These are phyloP conservation scores for Agrotis ipsilon DNA, from an alignment of 2,888 invertebrate species.

Conservation along the genomic window DNA sequence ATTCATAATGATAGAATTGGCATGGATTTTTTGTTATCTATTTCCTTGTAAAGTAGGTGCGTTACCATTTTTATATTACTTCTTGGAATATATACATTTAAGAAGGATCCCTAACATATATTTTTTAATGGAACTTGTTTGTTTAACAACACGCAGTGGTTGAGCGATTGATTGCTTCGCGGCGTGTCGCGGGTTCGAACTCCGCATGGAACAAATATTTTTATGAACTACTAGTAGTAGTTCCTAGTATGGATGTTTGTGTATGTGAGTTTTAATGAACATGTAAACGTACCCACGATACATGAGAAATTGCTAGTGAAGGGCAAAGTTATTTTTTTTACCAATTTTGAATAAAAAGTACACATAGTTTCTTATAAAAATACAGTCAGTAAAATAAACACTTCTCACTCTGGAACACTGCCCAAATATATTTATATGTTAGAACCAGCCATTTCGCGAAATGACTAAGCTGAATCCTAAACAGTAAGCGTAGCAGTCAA, in stretches of 20 bases:
- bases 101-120: too few species aligned
- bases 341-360: neutral
- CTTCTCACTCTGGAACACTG: neutral
- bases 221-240: too few species aligned
- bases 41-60: slow-evolving; percentile 9
- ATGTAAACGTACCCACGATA: neutral
- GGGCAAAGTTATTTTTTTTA: too few species aligned
- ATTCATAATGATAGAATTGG: neutral
- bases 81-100: neutral
- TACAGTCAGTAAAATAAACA: neutral
- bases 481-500: slow-evolving; percentile 20
- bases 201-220: too few species aligned
- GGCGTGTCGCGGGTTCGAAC: too few species aligned
- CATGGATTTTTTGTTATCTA: slow-evolving; percentile 5
- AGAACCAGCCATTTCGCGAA: slow-evolving; percentile 7
- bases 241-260: too few species aligned
- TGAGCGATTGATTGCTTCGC: too few species aligned
- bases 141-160: too few species aligned
- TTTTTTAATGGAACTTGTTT: too few species aligned
- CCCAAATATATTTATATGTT: neutral
- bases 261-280: too few species aligned
- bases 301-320: too few species aligned
- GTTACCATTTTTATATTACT: neutral
- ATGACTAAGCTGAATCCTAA: slow-evolving; percentile 6
- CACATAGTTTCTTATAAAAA: neutral